Evolutionary conservation across 2,797 vertebrate genomes (phyloP).

Genomic region (Acanthiza pusilla): DNA sequence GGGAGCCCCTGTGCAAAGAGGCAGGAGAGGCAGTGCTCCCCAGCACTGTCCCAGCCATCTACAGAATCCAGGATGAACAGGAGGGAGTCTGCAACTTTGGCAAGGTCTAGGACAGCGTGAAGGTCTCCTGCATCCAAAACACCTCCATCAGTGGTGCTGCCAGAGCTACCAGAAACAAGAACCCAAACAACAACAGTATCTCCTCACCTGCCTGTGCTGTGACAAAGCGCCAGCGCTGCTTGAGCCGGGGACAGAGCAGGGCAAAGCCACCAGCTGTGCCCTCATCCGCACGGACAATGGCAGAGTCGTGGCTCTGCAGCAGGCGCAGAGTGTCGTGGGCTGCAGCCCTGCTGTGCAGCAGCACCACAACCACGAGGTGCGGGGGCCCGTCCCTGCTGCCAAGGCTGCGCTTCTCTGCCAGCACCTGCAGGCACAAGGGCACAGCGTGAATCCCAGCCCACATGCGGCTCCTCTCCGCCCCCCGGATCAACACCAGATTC

Average conservation of each 20-base stretch:
- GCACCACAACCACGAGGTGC: slow-evolving; percentile 85
- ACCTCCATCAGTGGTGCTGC: neutral
- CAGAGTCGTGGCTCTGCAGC: slow-evolving; percentile 74
- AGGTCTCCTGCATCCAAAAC: slow-evolving; percentile 80
- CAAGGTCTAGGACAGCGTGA: slow-evolving; percentile 86
- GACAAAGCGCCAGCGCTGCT: slow-evolving; percentile 89
- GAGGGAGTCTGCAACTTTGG: slow-evolving; percentile 91
- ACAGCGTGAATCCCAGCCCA: rapidly evolving
- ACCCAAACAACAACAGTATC: rapidly evolving
- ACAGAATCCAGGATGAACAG: slow-evolving; percentile 86
- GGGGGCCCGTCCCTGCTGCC: slow-evolving; percentile 91
- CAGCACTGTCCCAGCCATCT: slow-evolving; percentile 90
- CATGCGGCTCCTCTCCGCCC: rapidly evolving
- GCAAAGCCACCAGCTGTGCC: slow-evolving; percentile 77
- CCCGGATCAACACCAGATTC: too few relatives aligned
- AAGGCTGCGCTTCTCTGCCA: slow-evolving; percentile 88
- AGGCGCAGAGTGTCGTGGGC: slow-evolving; percentile 64
- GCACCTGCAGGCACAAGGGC: slow-evolving; percentile 71
- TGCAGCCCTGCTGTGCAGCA: slow-evolving; percentile 77
- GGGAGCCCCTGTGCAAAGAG: slow-evolving; percentile 95
- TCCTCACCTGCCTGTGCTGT: slow-evolving; percentile 79
- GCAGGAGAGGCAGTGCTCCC: slow-evolving; percentile 93
- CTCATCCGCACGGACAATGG: slow-evolving; percentile 65
- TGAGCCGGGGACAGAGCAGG: slow-evolving; percentile 84
- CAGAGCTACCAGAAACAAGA: neutral